Base-by-base conservation (phyloP, 2,797 vertebrate genomes). In the Bradypus variegatus region DNA sequence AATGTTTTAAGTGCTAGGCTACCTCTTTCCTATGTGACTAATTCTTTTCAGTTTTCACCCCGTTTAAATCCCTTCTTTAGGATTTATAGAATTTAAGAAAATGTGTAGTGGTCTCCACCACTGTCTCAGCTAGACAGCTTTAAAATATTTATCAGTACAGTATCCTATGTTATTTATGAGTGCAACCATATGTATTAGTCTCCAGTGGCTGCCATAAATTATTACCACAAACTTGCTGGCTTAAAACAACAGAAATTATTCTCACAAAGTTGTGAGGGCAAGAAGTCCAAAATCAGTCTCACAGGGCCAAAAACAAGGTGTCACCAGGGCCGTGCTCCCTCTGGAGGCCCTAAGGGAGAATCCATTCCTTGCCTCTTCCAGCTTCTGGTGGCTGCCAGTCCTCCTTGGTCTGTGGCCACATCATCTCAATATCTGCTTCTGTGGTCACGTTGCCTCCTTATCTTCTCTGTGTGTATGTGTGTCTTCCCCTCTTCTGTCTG, bases 71-170 rank as follows among this genome's bases (percentile, higher is more conserved):
- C 58, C 72, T 89, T 60, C 76, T 55, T 91, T 89, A 70, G 62
- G 31, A 73, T 85, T 87, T 72, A 91, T 7, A 79, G 60, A 31
- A 45, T 69, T 91, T 38, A 90, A 65, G 89, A 85, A 92, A 92
- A 91, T 29, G 89, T 15, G 38, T 21, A 60, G 15, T 69, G 16
- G 21, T 83, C 41, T 90, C 73, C 33, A 16, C 18, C 36, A 75
- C 15, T 41, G 41, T 2, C 41, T 69, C 33, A 55, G 55, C 16
- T 84, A 18, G 23, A 80, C 27, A 65, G 36, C 38, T 83, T 87
- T 78, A 82, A 89, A 85, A 41, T 69, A 80, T 16, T 67, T 60
- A 53, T 70, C 27, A 77, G 50, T 41, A 55, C 16, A 76, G 62
- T 36, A 25, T 27, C 86, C 36, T 92, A 45, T 45, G 41, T 64